Conservation (phyloP, 2,797 vertebrate genomes). For the Pterois miles region DNA sequence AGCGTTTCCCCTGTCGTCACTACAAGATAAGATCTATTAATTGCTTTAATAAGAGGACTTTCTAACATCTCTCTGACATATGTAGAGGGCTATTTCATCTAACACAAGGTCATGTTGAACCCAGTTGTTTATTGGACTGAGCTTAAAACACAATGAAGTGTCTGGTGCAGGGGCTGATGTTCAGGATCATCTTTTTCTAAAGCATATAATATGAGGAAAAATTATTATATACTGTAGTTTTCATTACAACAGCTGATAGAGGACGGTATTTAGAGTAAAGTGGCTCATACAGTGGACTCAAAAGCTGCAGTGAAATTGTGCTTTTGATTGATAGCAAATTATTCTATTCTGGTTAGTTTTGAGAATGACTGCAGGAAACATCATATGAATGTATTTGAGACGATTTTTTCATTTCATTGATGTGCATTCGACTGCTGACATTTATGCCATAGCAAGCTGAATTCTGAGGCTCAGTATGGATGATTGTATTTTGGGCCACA, state of each 20-base stretch:
- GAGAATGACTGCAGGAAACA: conserved; percentile 14
- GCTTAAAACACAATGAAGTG: neutral
- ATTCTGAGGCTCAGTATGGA: conserved; percentile 35
- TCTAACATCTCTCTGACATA: conserved; percentile 2
- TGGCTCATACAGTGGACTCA: neutral
- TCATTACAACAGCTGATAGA: neutral
- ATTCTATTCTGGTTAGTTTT: conserved; percentile 20
- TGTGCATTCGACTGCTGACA: conserved; percentile 62
- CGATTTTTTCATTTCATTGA: conserved; percentile 56
- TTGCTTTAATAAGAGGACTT: conserved; percentile 37
- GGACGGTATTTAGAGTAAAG: neutral
- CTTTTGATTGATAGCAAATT: conserved; percentile 36
- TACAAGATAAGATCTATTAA: conserved; percentile 54
- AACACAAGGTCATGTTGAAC: neutral
- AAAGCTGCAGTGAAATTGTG: neutral
- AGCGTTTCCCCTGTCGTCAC: conserved; percentile 41
- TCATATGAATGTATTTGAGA: conserved; percentile 40
- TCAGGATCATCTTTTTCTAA: neutral
- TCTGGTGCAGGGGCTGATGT: neutral
- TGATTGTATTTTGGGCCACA: conserved; percentile 6
- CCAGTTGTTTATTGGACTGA: neutral
- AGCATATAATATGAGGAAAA: neutral
- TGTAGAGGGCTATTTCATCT: neutral
- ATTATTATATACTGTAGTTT: neutral
- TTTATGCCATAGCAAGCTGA: conserved; percentile 47